phyloP scores from a whole-genome alignment of 2,888 invertebrate species.

The Drosophila fungiperda region DNA sequence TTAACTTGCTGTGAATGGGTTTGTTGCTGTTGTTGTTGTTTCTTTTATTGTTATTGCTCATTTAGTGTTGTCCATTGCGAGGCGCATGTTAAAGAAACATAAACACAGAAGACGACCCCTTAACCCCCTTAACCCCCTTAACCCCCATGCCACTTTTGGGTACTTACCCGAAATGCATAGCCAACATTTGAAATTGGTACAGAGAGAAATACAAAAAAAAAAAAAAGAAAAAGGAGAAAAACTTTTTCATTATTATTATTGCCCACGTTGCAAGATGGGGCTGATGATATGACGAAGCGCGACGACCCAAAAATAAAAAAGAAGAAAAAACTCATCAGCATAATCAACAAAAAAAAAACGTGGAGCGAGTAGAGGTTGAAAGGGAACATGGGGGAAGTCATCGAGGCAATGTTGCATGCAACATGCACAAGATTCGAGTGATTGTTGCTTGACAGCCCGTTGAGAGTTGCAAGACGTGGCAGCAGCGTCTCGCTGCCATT shows the following conservation, averaged over 20 bases:
- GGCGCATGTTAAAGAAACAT: constrained; percentile 65
- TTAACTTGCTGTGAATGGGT: constrained; percentile 4
- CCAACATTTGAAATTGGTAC: constrained; percentile 33
- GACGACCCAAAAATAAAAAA: constrained; percentile 48
- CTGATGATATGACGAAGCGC: constrained; percentile 56
- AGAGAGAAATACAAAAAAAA: background rate
- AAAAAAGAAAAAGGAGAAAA: constrained; percentile 1
- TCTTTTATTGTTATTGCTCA: constrained; percentile 10
- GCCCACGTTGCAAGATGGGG: constrained; percentile 71
- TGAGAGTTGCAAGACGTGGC: constrained; percentile 37
- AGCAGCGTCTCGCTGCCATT: constrained; percentile 5
- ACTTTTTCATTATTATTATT: constrained; percentile 78
- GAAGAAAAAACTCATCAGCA: constrained; percentile 68
- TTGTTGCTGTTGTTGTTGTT: constrained; percentile 27
- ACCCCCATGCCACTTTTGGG: constrained; percentile 43
- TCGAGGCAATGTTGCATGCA: constrained; percentile 69
- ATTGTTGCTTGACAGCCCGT: constrained; percentile 67
- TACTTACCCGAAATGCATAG: constrained; percentile 51
- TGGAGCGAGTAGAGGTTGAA: background rate
- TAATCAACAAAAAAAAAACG: constrained; percentile 57
- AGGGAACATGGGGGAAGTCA: constrained; percentile 2
- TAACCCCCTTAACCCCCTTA: constrained; percentile 58
- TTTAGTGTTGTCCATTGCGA: constrained; percentile 33
- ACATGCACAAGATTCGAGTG: constrained; percentile 71
- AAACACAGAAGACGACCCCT: constrained; percentile 63